Evolutionary conservation across 2,113 vertebrate genomes (phyloP).

Genomic region (Ia io): DNA sequence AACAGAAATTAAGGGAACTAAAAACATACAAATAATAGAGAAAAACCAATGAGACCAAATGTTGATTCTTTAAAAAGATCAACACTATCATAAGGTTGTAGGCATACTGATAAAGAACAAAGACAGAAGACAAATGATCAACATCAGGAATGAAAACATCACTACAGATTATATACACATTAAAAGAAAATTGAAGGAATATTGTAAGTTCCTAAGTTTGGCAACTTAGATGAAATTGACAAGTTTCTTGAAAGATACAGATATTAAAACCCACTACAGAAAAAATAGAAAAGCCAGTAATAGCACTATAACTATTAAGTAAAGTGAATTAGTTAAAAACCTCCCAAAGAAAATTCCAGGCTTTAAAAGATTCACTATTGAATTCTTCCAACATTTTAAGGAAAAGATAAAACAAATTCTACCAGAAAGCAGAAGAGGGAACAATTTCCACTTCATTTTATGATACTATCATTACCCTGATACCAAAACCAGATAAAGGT

Average conservation of each 20-base stretch:
- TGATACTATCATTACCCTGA: not conserved
- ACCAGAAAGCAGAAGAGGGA: not conserved
- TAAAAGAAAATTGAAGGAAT: not conserved
- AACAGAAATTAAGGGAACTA: slow-evolving; percentile 19
- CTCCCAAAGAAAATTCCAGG: not conserved
- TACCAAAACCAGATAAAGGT: not conserved
- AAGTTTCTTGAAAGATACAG: not conserved
- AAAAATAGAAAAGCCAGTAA: not conserved
- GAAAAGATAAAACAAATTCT: not conserved
- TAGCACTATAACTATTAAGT: not conserved
- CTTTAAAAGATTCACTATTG: not conserved
- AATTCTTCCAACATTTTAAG: not conserved
- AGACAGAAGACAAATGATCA: not conserved
- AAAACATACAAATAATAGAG: not conserved
- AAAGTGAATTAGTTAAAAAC: not conserved
- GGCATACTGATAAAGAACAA: not conserved
- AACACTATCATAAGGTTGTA: not conserved
- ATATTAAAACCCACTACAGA: not conserved
- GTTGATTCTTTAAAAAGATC: not conserved
- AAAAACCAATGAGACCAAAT: not conserved
- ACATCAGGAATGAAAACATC: not conserved
- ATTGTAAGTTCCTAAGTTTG: not conserved
- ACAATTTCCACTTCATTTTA: not conserved
- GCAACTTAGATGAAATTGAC: not conserved
- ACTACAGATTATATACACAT: not conserved